A percentile compares a stretch with the other conserved stretches of the same genome.
phyloP scores from a whole-genome alignment of 2,888 invertebrate genomes.

The Heliconius aoede region DNA sequence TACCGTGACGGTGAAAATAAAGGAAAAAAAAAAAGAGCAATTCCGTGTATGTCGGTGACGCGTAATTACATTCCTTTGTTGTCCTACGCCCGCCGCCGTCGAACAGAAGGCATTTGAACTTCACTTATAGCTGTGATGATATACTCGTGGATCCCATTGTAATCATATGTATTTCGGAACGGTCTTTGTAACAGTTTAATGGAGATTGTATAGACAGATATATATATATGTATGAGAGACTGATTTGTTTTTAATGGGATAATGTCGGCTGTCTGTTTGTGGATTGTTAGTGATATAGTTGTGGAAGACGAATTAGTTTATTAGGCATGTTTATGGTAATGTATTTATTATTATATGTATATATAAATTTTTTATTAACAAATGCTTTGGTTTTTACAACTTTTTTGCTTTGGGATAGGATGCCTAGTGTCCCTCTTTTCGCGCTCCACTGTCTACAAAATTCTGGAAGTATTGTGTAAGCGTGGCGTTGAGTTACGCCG shows the following conservation, averaged over 20 bases:
- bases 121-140: conserved; percentile 30
- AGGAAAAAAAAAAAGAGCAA: conserved; percentile 56
- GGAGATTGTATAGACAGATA: conserved; percentile 14
- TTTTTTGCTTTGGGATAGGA: no score
- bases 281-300: background rate
- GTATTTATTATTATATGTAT: background rate
- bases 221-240: background rate
- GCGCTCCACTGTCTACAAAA: no score
- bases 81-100: conserved; percentile 50
- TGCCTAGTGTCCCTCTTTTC: no score
- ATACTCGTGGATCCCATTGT: conserved; percentile 11
- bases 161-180: background rate
- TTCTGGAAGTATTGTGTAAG: no score
- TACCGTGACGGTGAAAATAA: conserved; percentile 21
- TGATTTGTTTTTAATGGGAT: conserved; percentile 13
- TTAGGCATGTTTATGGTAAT: background rate
- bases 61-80: conserved; percentile 77
- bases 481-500: no score
- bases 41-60: conserved; percentile 65
- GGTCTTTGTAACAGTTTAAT: conserved; percentile 18
- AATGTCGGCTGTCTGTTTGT: background rate
- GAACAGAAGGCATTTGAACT: conserved; percentile 41
- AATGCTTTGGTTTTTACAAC: background rate
- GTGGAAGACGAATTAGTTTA: background rate
- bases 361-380: background rate